Evolutionary conservation across 2,797 vertebrate genomes (phyloP), one percentile per base, ranked within the genome.

Genomic region (Platyrinchus mystaceus): DNA sequence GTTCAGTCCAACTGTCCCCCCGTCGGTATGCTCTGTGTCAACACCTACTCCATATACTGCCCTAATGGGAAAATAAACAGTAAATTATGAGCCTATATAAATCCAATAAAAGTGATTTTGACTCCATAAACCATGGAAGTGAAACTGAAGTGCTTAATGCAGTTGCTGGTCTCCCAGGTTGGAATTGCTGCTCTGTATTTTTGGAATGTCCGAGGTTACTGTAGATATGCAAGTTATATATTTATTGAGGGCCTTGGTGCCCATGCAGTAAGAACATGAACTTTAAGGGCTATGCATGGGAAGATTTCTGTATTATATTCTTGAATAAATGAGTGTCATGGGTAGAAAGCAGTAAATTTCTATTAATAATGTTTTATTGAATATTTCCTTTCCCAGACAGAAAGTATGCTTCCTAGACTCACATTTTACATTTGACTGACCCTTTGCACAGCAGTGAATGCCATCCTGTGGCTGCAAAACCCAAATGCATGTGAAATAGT

Each of bases 401-500:
- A 75, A 75, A 49, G 14, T 39, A 24, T 1, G 2, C 36, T 69
- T 80, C 46, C 62, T 32, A 39, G 44, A 3, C 23, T 66, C 41
- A 11, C 8, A 53, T 67, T 78, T 88, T 84, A 5, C 32, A 9
- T 67, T 73, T 88, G 62, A 59, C 14, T 94, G 88, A 95, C 93
- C 94, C 86, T 95, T 68, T 74, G 44, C 60, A 32, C 77, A 93
- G 95, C 81, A 89, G 16, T 87, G 84, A 93, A 94, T 96, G 94
- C 94, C 96, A 94, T 95, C 95, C 91, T 89, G 84, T 96, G 96
- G 91, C 64, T 94, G 70, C 63, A 82, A 95, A 94, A 90, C 30
- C 21, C 86, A 86, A 90, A 84, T 84, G 80, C 86, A 87, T 8
- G 11, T 52, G 73, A 46, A 81, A 76, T 36, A 63, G 17, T 43